A percentile compares a stretch with the other conserved stretches of the same genome.
Evolutionary conservation across 2,888 invertebrate genomes (phyloP).

Genomic region (Tridacna gigas): DNA sequence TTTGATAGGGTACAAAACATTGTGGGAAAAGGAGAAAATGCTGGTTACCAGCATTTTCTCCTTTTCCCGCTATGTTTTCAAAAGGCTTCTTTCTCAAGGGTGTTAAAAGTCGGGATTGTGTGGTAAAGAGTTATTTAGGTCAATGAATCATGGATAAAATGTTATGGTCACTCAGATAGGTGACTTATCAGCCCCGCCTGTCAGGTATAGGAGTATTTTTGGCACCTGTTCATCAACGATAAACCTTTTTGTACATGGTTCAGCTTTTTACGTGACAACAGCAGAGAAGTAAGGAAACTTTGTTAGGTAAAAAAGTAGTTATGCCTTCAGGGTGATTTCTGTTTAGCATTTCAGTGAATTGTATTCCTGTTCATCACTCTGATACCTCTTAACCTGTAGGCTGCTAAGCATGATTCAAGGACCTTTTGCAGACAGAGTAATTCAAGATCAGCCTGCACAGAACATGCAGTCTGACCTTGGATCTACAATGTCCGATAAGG

Average conservation of each 20-base stretch:
- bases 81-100: neutral
- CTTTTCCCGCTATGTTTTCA: neutral
- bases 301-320: too few relatives aligned
- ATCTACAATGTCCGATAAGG: too few relatives aligned
- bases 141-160: conserved; percentile 5
- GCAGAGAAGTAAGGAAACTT: too few relatives aligned
- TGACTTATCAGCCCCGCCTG: conserved; percentile 16
- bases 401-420: too few relatives aligned
- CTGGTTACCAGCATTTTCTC: neutral
- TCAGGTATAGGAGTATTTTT: conserved; percentile 19
- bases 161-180: conserved; percentile 12
- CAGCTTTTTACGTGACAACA: too few relatives aligned
- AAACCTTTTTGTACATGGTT: conserved; percentile 5
- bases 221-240: conserved; percentile 27
- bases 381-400: too few relatives aligned
- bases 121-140: neutral
- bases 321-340: too few relatives aligned
- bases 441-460: too few relatives aligned
- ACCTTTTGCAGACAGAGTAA: too few relatives aligned
- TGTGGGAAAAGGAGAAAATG: conserved; percentile 5
- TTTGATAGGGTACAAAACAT: neutral
- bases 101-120: neutral
- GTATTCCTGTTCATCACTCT: too few relatives aligned
- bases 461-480: too few relatives aligned
- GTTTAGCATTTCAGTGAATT: too few relatives aligned